Conservation (phyloP, 35 echinoderm and acorn worm species). For the Hemicentrotus pulcherrimus region DNA sequence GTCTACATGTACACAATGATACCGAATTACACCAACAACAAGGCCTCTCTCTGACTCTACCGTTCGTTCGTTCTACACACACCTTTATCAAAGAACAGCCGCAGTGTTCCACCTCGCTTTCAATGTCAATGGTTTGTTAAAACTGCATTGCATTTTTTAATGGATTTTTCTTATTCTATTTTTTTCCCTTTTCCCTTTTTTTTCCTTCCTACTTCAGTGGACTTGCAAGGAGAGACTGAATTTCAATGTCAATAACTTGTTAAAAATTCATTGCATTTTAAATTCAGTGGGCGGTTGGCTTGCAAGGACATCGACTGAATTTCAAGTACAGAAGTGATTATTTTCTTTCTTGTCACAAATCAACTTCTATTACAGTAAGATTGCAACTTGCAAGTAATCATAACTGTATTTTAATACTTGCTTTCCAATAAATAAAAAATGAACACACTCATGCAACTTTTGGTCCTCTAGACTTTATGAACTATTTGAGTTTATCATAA, state of each 20-base stretch:
- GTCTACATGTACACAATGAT: neutral
- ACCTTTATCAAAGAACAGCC: neutral
- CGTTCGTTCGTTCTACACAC: neutral
- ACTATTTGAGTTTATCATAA: no score
- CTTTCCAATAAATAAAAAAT: no score
- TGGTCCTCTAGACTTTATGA: no score
- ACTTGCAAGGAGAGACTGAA: neutral
- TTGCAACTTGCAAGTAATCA: no score
- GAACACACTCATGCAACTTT: no score
- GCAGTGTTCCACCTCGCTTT: neutral
- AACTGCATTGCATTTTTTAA: neutral
- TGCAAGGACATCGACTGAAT: neutral
- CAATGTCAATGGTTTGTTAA: slow-evolving; percentile 6
- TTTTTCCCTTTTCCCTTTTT: no score
- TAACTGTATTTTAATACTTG: no score
- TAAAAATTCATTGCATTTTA: neutral
- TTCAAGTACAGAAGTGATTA: neutral
- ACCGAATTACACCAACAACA: neutral
- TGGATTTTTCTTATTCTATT: neutral
- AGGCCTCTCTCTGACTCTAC: neutral
- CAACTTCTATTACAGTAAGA: no score
- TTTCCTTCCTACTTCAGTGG: neutral
- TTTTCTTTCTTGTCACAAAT: no score
- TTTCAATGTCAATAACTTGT: neutral
- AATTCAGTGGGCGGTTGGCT: neutral